phyloP scores from a whole-genome alignment of 2,888 invertebrate species.

The Nysson spinosus region DNA sequence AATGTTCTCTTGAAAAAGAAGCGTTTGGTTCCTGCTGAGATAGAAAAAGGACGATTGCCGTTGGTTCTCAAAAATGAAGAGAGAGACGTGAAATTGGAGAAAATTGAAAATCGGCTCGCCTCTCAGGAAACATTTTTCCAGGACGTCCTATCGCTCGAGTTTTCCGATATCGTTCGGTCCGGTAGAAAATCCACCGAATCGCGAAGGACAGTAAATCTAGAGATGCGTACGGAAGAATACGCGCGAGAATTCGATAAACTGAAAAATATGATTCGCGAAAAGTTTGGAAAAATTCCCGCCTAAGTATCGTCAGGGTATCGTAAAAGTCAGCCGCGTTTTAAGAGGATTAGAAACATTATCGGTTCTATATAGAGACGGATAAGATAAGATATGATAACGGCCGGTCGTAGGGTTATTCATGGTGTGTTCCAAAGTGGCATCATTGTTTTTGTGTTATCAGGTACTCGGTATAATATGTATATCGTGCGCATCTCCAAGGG shows the following conservation, averaged over 20 bases:
- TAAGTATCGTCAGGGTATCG: too few species aligned
- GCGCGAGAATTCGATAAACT: conserved; percentile 45
- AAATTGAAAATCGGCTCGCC: conserved; percentile 46
- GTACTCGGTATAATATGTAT: conserved; percentile 90
- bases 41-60: conserved; percentile 81
- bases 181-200: background rate
- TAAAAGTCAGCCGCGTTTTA: conserved; percentile 22
- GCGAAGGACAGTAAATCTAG: background rate
- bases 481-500: conserved; percentile 87
- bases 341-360: background rate
- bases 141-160: conserved; percentile 51
- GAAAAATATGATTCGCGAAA: conserved; percentile 61
- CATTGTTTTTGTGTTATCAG: conserved; percentile 81
- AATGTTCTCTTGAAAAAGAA: conserved; percentile 82
- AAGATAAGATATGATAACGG: conserved; percentile 38
- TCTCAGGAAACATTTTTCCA: conserved; percentile 46
- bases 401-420: background rate
- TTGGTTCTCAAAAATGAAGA: conserved; percentile 80
- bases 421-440: background rate
- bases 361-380: background rate
- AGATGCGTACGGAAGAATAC: conserved; percentile 20
- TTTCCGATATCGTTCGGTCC: conserved; percentile 30
- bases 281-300: background rate
- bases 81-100: conserved; percentile 78
- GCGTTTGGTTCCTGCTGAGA: conserved; percentile 80